Evolutionary conservation across 2,888 invertebrate species (phyloP).

Genomic region (Euplexia lucipara): DNA sequence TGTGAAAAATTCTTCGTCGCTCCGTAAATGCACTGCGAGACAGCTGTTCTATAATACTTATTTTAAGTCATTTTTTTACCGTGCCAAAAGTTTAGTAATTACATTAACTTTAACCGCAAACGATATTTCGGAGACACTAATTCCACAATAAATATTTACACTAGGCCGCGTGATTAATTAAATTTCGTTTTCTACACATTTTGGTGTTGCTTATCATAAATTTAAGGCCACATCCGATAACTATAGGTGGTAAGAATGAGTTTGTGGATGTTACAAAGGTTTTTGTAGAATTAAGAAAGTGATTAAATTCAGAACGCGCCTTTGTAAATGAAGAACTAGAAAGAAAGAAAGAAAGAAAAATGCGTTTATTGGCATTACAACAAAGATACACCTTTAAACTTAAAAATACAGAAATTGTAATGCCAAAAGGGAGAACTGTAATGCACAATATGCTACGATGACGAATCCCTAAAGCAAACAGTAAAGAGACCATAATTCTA

Average conservation of each 20-base stretch:
- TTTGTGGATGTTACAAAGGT: background rate
- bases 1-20: conserved; percentile 32
- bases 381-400: too few species aligned
- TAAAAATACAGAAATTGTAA: too few species aligned
- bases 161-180: conserved; percentile 37
- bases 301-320: too few species aligned
- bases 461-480: background rate
- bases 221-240: conserved; percentile 32
- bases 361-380: too few species aligned
- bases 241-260: background rate
- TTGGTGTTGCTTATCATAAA: conserved; percentile 24
- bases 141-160: conserved; percentile 38
- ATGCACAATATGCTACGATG: too few species aligned
- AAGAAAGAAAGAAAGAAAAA: too few species aligned
- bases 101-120: conserved; percentile 50
- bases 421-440: too few species aligned
- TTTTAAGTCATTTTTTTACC: conserved; percentile 42
- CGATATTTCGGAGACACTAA: conserved; percentile 48
- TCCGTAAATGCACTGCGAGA: conserved; percentile 30
- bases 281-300: too few species aligned
- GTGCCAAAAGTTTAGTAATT: conserved; percentile 41
- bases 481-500: background rate
- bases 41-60: conserved; percentile 16
- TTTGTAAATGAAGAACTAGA: too few species aligned
- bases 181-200: conserved; percentile 34